Base-by-base conservation (phyloP, 2,797 vertebrate genomes). In the Gymnoscopelus microlampas region DNA sequence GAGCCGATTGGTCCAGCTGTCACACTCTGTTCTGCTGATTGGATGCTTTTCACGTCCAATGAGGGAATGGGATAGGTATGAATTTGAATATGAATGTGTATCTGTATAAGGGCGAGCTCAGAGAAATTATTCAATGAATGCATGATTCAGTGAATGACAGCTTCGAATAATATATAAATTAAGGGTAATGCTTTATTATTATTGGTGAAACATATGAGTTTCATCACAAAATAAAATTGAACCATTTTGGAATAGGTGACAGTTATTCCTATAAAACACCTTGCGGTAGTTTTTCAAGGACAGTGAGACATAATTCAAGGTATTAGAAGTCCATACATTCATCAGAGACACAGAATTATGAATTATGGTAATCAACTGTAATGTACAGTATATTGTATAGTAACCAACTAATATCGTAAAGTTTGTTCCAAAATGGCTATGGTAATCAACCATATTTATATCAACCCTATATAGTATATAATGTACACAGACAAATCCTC, bases 1-100 rank as follows among this genome's bases (percentile, higher is more conserved):
- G 81, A 85, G 73, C 44, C 75, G 84, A 85, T 85, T 86, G 84
- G 86, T 83, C 74, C 82, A 84, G 77, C 77, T 82, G 81, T 72
- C 54, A 74, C 32, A 19, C 60, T 76, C 58, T 44, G 5, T 19
- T 53, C 39, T 14, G 65, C 53, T 77, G 79, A 89, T 83, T 86
- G 86, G 85, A 47, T 53, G 39, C 44, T 69, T 82, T 74, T 66
- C 13, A 66, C 32, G 56, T 66, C 78, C 74, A 86, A 57, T 79
- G 60, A 78, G 26, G 64, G 3, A 14, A 67, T 74, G 44, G 35
- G 68, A 35, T 53, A n/a, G 54, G 57, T 39, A 58, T 53, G 1
- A 67, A 76, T 88, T 85, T 79, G 53, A 86, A 87, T 86, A 81
- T 84, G 70, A 88, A 82, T 82, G 62, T 73, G 65, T 56, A 74